Evolutionary conservation across 92 coral and sea anemone species (phyloP), one percentile per base, ranked within the genome.

Genomic region (Scolanthus callimorphus): DNA sequence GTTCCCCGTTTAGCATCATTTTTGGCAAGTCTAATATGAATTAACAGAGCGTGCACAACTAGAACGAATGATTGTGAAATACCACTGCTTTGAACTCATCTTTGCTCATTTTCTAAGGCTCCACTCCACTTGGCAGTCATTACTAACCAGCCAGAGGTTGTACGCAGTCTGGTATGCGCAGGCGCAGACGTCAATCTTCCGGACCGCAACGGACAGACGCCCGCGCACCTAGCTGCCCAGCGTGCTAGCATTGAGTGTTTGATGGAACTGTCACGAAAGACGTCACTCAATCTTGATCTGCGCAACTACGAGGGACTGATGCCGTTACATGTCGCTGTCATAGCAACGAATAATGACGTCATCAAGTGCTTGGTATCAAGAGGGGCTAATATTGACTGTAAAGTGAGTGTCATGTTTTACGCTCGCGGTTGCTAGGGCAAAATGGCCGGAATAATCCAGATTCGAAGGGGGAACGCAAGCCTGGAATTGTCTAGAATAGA

Each of bases 181-280:
- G 92, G 89, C 13, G 96, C 90, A 15, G 84, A 81, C 57, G 75
- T 72, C 13, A 88, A 84, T 59, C 62, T 83, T 29, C 99, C 85
- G 39, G 99, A 94, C 51, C 80, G 99, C 29, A 88, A 94, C 67
- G 99, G 99, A 26, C 99, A 94, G 41, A 88, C 99, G 51, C 84
- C 88, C 1, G 25, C 77, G 11, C 99, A 94, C 48, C 56, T 94
- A 30, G 92, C 96, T 29, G 82, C 94, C 49, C 84, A 85, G 47
- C 73, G 91, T 11, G 69, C 94, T 11, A 62, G 67, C 49, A 38
- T 65, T 29, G 71, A 43, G 34, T 88, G 99, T 65, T 60, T 94
- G 15, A 45, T 58, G 70, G 79, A 81, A 63, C 86, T 94, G 44
- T 29, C 39, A 13, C 43, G 27, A 12, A 46, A 53, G 9, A 59